Base-by-base conservation (phyloP, 2,888 invertebrate species). In the Cyrtodaria siliqua region DNA sequence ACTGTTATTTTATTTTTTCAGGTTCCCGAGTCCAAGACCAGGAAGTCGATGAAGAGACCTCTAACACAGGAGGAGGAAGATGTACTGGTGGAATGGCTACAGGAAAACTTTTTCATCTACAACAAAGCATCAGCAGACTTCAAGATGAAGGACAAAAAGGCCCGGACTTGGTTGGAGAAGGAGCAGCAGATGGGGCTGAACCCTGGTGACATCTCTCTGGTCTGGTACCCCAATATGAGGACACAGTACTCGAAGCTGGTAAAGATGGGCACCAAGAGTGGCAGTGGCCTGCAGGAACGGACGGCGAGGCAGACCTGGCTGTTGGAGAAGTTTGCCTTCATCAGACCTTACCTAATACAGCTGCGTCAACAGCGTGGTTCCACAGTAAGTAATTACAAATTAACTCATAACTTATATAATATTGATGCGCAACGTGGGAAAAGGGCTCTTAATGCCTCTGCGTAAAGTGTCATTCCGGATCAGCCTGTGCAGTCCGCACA, bases 131-230 rank as follows among this genome's bases (percentile, higher is more conserved):
- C 60, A 26, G 55, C 69, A 23, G 61, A 44, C 8, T 69, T 69
- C 61, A 69, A 55, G 69, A 47, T 33, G 40, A 69, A 61, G 53
- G 69, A 69, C 53, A 69, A 69, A 29, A 69, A 69, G 61, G 33
- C 16, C 47, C 44, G 69, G 26, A 69, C 61, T 53, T 61, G 69
- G 69, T 52, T 42, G 14, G 61, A 26, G 27, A 69, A 69, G 33
- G 69, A 61, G 61, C 53, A 26, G 29, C 27, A 44, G 47, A 42
- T 66, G 47, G 66, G 66, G 27, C 56, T 66, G 3, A 66, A 49
- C 20, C 55, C 56, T 56, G 56, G 66, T 27, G 66, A 66, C 49
- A 24, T 66, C 26, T 66, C 66, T 6, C 16, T 23, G 14, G 44
- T 66, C 12, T 66, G 66, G 66, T 66, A 66, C 56, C 18, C 66